These are phyloP conservation scores for Pantherophis guttatus DNA, from an alignment of 2,113 vertebrate genomes.

Conservation along the genomic window DNA sequence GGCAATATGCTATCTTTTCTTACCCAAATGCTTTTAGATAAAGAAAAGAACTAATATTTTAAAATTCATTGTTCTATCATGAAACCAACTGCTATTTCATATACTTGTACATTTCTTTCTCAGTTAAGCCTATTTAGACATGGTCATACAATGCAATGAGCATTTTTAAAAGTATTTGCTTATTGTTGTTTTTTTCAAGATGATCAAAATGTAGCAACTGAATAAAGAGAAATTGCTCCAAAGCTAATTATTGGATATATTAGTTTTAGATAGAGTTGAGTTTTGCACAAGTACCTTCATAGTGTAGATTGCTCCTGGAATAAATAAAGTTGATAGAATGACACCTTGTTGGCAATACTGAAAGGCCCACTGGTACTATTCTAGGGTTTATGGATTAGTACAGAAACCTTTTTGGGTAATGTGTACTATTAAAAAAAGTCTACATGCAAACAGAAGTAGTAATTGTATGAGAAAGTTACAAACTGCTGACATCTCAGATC, in stretches of 20 bases:
- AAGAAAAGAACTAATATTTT: background rate
- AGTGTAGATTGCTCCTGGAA: background rate
- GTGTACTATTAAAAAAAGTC: background rate
- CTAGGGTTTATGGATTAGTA: background rate
- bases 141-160: background rate
- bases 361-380: background rate
- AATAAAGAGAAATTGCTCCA: background rate
- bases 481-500: background rate
- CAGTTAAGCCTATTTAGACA: background rate
- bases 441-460: background rate
- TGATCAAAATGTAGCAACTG: background rate
- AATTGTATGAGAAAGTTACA: background rate
- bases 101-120: background rate
- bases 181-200: background rate
- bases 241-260: background rate
- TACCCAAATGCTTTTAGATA: background rate
- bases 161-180: background rate
- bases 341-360: background rate
- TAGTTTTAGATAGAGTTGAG: background rate
- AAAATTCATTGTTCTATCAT: background rate
- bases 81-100: background rate
- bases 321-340: background rate
- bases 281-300: background rate
- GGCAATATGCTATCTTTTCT: background rate
- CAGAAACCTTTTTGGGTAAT: background rate